Base-by-base conservation (phyloP, 2,888 invertebrate species). In the Ellobium chinense region DNA sequence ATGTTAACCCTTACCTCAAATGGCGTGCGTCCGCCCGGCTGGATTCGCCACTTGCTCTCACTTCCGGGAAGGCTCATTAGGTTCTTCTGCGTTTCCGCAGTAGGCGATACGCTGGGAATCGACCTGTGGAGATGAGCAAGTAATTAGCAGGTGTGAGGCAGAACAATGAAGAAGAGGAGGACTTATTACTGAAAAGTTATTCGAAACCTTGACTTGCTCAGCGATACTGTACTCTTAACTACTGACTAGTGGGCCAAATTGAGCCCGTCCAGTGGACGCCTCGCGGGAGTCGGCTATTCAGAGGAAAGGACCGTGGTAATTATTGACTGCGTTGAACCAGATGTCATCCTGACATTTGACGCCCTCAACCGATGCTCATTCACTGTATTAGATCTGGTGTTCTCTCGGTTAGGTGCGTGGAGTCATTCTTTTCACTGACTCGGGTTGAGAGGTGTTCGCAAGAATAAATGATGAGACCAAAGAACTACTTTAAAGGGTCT, bases 1-100 rank as follows among this genome's bases (percentile, higher is more conserved):
- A 9, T 54, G 46, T 24, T 12, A 27, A 2, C 18, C 60, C 73
- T 73, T 73, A 73, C 73, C 73, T 73, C 60, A 18, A 60, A 73
- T 34, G 14, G 60, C 12, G 70, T 37, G 4, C 39, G 36, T 62
- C 27, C 24, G 60, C 36, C 24, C 27, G 73, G 73, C 36, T 60
- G 37, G 36, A 36, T 21, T 37, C 29, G 24, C 62, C 39, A 39
- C 60, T n/a, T 14, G 60, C 9, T 58, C 37, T 73, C 37, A 73
- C 60, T 73, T 73, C 73, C 73, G n/a, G 73, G 12, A 18, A 4
- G 60, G 31, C 73, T 73, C 60, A 73, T 73, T 73, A 73, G 73
- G 27, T 37, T 39, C 39, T 29, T 58, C n/a, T 24, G 14, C 21
- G 73, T 54, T 65, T 75, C 75, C 63, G 65, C 75, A 75, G 39